Base-by-base conservation (phyloP, 1,140 invertebrate genomes). In the Papilio xuthus region DNA sequence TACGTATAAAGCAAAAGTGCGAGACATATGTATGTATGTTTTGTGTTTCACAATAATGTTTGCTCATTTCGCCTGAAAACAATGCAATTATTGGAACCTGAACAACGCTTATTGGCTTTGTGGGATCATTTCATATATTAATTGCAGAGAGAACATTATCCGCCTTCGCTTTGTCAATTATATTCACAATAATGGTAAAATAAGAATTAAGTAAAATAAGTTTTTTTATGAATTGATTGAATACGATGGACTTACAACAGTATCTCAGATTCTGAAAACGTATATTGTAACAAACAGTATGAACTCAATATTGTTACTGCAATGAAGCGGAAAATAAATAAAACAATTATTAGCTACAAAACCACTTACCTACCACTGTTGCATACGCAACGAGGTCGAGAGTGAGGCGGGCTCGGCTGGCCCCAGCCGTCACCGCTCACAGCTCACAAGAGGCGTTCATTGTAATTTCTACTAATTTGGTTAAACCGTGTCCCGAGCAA, bases 91-190 rank as follows among this genome's bases (percentile, higher is more conserved):
- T 28, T 23, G 26, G 26, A 67, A 67, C 13, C 26, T 15, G 12
- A 28, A 67, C 60, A 32, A 18, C 60, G 13, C 10, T 67, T 67
- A 67, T 67, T 67, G 60, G 60, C 60, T 67, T 67, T 67, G 60
- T 67, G 60, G 28, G 26, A 7, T 67, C 13, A 4, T 67, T 67
- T 28, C 26, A 28, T 28, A 67, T 67, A 67, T 67, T 67, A 67
- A 67, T 67, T n/a, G n/a, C n/a, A n/a, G n/a, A n/a, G n/a, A 23
- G 26, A 32, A 26, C 60, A 28, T 67, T 67, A 28, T 28, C 6
- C 26, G 26, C 26, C 4, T 32, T 63, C 60, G 26, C 60, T 67
- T 67, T 67, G 60, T 32, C 15, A 67, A 67, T 67, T 13, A 37
- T 6, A 9, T 4, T 2, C 4, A 28, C 26, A 67, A 32, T 67